These are phyloP conservation scores for Macroramphosus scolopax DNA, from an alignment of 2,797 vertebrate genomes.

Conservation along the genomic window DNA sequence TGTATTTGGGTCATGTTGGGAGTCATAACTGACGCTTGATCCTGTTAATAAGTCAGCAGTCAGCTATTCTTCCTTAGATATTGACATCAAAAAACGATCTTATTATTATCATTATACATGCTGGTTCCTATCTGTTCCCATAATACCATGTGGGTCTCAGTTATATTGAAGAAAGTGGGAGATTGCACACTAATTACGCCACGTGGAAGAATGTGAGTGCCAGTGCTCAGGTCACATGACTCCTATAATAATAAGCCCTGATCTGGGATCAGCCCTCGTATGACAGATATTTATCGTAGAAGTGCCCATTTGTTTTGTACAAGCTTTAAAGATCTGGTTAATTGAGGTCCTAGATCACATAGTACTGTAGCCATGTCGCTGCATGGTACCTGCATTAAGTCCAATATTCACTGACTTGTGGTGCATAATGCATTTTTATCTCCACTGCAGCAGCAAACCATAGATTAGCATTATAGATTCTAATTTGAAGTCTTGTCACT, in stretches of 20 bases:
- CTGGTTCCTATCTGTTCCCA: too few relatives aligned
- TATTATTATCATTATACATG: too few relatives aligned
- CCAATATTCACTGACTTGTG: slow-evolving; percentile 42
- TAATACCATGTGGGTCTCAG: too few relatives aligned
- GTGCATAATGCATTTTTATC: slow-evolving; percentile 71
- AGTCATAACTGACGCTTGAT: too few relatives aligned
- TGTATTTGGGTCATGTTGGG: too few relatives aligned
- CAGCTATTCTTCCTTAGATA: too few relatives aligned
- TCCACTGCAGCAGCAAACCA: slow-evolving; percentile 76
- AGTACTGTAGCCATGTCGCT: slow-evolving; percentile 13
- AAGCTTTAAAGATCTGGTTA: not conserved
- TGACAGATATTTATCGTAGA: not conserved
- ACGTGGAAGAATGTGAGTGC: too few relatives aligned
- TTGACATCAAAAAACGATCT: too few relatives aligned
- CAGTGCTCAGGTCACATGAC: too few relatives aligned
- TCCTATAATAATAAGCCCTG: not conserved
- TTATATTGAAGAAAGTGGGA: not conserved
- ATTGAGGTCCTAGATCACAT: slow-evolving; percentile 4
- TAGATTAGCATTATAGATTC: slow-evolving; percentile 96
- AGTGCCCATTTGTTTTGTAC: not conserved
- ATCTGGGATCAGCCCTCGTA: not conserved
- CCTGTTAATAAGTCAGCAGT: too few relatives aligned
- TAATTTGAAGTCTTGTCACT: slow-evolving; percentile 95
- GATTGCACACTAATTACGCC: not conserved
- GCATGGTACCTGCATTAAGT: slow-evolving; percentile 31